phyloP scores from a whole-genome alignment of 2,113 vertebrate genomes.

The Phocoena phocoena region DNA sequence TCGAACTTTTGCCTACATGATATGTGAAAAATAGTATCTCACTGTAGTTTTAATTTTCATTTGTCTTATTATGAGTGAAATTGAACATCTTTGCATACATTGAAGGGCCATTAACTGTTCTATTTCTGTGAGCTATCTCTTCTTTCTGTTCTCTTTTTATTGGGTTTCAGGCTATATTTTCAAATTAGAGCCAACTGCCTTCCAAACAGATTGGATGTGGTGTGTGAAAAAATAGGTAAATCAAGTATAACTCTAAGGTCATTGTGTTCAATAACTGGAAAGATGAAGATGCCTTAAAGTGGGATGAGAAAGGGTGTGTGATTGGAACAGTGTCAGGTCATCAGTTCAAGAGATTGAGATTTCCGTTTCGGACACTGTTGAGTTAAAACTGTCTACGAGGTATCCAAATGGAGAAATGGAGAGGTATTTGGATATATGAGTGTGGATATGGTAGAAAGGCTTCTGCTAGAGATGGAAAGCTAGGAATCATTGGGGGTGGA shows the following conservation, averaged over 20 bases:
- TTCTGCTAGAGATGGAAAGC: background rate
- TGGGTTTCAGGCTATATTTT: conserved; percentile 28
- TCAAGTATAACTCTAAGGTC: background rate
- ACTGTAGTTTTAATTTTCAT: conserved; percentile 49
- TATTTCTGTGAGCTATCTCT: conserved; percentile 21
- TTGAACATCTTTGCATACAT: conserved; percentile 35
- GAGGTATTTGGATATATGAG: background rate
- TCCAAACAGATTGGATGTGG: background rate
- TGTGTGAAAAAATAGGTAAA: background rate
- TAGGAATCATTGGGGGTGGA: background rate
- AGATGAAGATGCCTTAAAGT: background rate
- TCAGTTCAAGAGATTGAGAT: background rate
- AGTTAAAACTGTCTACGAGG: background rate
- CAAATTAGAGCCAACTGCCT: background rate
- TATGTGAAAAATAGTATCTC: conserved; percentile 41
- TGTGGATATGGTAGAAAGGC: background rate
- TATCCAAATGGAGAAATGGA: background rate
- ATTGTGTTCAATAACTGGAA: background rate
- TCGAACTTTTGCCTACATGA: conserved; percentile 24
- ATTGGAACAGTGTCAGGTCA: background rate
- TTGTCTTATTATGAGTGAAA: conserved; percentile 54
- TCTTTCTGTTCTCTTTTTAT: background rate
- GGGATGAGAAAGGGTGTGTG: background rate
- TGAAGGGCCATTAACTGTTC: conserved; percentile 36
- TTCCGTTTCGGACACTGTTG: background rate